Base-by-base conservation (phyloP, 1,140 invertebrate species). In the Leguminivora glycinivorella region DNA sequence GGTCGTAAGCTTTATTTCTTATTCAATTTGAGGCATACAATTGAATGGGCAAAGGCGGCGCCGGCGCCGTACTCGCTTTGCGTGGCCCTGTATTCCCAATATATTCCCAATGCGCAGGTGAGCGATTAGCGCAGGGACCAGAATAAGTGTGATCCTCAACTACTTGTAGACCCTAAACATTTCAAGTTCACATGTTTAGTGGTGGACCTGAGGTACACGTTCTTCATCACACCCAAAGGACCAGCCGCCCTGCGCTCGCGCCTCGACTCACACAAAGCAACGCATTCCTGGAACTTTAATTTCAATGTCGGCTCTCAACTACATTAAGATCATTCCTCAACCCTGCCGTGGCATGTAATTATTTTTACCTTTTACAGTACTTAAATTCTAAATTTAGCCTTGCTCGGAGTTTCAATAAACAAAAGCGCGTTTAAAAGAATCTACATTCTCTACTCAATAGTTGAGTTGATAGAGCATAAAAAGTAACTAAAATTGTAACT, bases 261-360 rank as follows among this genome's bases (percentile, higher is more conserved):
- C 26, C 2, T 19, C 17, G 12, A n/a, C 43, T 47, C 43, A 47
- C 6, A 19, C 52, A 9, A 22, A 10, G 52, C 68, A 69, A 56
- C 67, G 67, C 73, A 74, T 80, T 80, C 78, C 68, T 66, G 58
- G 78, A 75, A 80, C 76, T 72, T 71, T 71, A 75, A 77, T 76
- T 72, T 47, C 71, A 34, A 68, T 70, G 70, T 70, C 70, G 71
- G 74, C 67, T 70, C 72, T 74, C 68, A 31, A 67, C 70, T 68
- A 38, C 72, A 67, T 75, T 79, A 60, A 74, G 31, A 72, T 70
- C 68, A 70, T 73, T 56, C 67, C 29, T 40, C 70, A 71, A 63
- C 29, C 52, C 43, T 26, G 68, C 68, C 60, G 17, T 71, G 43
- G 70, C 6, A 63, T 63, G 25, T 17, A 6, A 63, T 63, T 63